Base-by-base conservation (phyloP, 1,140 invertebrate genomes). In the Pogonomyrmex californicus region DNA sequence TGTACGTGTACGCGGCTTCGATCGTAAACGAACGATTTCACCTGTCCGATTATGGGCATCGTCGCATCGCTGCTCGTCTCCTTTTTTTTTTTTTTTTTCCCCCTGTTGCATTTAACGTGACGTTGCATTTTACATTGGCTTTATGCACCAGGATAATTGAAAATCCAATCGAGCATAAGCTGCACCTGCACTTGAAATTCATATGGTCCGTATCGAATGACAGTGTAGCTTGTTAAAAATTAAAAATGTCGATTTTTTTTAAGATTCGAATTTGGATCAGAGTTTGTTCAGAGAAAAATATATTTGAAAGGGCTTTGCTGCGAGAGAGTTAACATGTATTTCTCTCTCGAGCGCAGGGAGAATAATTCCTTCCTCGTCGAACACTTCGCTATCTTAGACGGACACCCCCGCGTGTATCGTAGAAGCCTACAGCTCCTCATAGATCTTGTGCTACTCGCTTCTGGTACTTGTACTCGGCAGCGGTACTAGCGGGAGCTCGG, bases 21-120 rank as follows among this genome's bases (percentile, higher is more conserved):
- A 81, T 86, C 51, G 60, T 65, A 58, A 58, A 90, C 60, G 85
- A 73, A 60, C 41, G 51, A 62, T 90, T 90, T 87, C 85, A 87
- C 85, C 88, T 89, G 65, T 76, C 87, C 51, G 14, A 85, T 58
- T 85, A 58, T 51, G 60, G 47, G 54, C 54, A 41, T 82, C 41
- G 38, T 82, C 79, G 54, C 66, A 58, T 10, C 33, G 58, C 9
- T 4, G 51, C 30, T 2, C 36, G 14, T 65, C 14, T 4, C 5
- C 33, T 73, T 71, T 82, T 73, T 38, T 9, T 12, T n/a, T n/a
- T n/a, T n/a, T n/a, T n/a, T n/a, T n/a, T n/a, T n/a, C n/a, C n/a
- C n/a, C n/a, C n/a, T n/a, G 23, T 73, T 36, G 68, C 51, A 49
- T 54, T 66, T 79, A 51, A 66, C 77, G 62, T 54, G 77, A 79